These are phyloP conservation scores for Nyctalus aviator DNA, from an alignment of 2,797 vertebrate genomes.

Conservation along the genomic window DNA sequence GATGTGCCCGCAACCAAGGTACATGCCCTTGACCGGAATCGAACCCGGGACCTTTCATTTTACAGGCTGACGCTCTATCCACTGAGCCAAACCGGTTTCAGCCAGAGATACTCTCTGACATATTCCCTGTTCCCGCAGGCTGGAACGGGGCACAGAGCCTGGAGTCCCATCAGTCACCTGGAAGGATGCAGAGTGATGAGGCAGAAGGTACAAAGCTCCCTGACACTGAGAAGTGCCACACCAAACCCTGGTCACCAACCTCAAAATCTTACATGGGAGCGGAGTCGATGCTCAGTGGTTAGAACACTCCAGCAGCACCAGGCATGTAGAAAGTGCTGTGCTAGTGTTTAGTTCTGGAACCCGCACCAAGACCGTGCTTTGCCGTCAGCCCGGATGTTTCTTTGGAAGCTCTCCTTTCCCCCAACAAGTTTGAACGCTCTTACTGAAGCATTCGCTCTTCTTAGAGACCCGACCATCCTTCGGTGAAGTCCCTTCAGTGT, in stretches of 20 bases:
- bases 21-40: too few species aligned
- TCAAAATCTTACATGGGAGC: too few species aligned
- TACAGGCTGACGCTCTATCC: too few species aligned
- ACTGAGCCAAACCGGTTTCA: too few species aligned
- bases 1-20: too few species aligned
- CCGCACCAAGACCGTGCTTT: neutral
- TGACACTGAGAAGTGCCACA: neutral
- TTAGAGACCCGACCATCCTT: neutral
- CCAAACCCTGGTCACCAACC: neutral
- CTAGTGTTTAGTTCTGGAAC: neutral
- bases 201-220: neutral
- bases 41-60: too few species aligned
- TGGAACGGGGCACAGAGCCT: neutral
- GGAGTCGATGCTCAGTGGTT: neutral
- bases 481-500: neutral
- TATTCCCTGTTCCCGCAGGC: neutral
- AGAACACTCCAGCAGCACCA: accelerated
- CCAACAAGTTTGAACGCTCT: neutral
- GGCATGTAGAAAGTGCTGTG: neutral
- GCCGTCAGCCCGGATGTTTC: neutral
- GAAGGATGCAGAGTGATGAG: neutral
- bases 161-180: neutral
- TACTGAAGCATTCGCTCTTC: neutral
- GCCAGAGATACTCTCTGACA: neutral
- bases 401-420: neutral